Percentiles rank a stretch among this genome's conserved stretches.
Conservation (phyloP, 2,113 vertebrate species). For the Andinoacara biseriatus region DNA sequence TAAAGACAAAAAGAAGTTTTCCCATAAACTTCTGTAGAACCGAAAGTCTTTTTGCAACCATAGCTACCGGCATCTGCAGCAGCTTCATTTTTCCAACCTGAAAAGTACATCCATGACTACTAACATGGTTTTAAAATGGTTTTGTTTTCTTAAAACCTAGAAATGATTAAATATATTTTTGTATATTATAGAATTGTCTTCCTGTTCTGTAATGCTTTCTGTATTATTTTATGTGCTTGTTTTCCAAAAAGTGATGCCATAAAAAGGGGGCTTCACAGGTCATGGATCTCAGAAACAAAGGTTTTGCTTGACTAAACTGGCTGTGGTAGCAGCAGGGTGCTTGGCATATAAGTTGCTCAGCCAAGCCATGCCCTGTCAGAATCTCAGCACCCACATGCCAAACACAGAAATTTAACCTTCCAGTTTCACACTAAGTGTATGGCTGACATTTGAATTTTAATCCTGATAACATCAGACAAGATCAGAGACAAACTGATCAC, state of each 20-base stretch:
- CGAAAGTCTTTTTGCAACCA: too few relatives aligned
- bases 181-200: not conserved
- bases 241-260: not conserved
- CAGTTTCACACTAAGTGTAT: slow-evolving; percentile 66
- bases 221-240: not conserved
- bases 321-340: slow-evolving; percentile 61
- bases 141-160: not conserved
- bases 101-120: not conserved
- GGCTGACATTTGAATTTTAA: slow-evolving; percentile 80
- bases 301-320: slow-evolving; percentile 53
- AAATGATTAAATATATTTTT: not conserved
- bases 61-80: too few relatives aligned
- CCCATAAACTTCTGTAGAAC: too few relatives aligned
- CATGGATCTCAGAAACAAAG: slow-evolving; percentile 32
- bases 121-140: not conserved
- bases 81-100: too few relatives aligned
- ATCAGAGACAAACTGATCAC: slow-evolving; percentile 77
- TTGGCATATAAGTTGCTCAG: slow-evolving; percentile 65
- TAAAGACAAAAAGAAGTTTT: too few relatives aligned
- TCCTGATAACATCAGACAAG: slow-evolving; percentile 77
- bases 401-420: slow-evolving; percentile 69
- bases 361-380: slow-evolving; percentile 58
- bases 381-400: slow-evolving; percentile 59
- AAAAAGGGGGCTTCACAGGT: slow-evolving; percentile 21
- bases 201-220: not conserved